phyloP scores from a whole-genome alignment of 2,113 vertebrate genomes.

The Hypocryptadius cinnamomeus region DNA sequence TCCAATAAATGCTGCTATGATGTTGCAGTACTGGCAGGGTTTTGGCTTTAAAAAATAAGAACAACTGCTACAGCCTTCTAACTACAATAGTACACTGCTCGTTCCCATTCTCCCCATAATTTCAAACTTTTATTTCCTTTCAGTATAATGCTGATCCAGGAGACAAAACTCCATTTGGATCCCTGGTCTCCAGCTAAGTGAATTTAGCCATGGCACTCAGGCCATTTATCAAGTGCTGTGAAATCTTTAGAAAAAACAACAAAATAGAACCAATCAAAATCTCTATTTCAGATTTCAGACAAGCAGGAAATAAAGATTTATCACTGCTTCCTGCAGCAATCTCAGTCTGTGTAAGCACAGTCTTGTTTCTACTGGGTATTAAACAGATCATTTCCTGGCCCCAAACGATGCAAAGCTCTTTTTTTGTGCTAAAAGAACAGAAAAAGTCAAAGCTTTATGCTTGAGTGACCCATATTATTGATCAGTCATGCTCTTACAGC shows the following conservation, averaged over 20 bases:
- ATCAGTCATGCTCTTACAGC: neutral
- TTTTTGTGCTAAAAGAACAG: neutral
- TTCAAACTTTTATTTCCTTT: neutral
- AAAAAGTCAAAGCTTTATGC: neutral
- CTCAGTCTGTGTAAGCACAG: neutral
- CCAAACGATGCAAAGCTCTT: neutral
- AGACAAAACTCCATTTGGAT: neutral
- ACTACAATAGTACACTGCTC: neutral
- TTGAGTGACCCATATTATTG: neutral
- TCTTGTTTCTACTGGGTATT: neutral
- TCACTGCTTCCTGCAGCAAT: neutral
- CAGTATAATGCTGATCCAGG: neutral
- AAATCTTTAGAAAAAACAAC: neutral
- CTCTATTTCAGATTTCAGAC: neutral
- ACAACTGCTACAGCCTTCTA: neutral
- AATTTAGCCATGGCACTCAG: neutral
- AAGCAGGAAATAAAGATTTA: neutral
- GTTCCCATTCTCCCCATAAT: neutral
- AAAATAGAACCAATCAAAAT: neutral
- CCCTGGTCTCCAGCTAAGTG: neutral
- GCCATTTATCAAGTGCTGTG: neutral
- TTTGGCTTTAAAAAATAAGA: constrained; percentile 65
- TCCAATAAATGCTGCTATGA: constrained; percentile 77
- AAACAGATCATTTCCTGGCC: neutral
- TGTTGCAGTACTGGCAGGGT: constrained; percentile 80